A percentile compares a stretch with the other conserved stretches of the same genome.
Evolutionary conservation across 2,113 vertebrate species (phyloP).

Genomic region (Barnardius zonarius): DNA sequence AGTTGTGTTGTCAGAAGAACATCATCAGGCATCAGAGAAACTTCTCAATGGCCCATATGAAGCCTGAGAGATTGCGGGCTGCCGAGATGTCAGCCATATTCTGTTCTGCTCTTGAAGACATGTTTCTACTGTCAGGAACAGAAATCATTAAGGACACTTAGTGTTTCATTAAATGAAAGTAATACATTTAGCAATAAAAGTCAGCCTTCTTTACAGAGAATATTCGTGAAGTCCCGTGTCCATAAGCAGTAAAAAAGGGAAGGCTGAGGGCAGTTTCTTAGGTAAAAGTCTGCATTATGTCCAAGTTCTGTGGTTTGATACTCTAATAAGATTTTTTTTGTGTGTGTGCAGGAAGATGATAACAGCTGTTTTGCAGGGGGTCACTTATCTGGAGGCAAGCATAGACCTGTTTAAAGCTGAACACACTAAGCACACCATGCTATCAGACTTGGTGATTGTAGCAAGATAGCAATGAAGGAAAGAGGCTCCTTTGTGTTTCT

Average conservation of each 20-base stretch:
- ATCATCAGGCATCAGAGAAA: not conserved
- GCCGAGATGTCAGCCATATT: not conserved
- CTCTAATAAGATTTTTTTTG: not conserved
- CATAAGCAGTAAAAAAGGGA: not conserved
- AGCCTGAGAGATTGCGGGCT: not conserved
- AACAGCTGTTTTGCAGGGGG: not conserved
- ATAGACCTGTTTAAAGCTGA: not conserved
- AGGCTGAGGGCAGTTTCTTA: not conserved
- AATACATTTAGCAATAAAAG: not conserved
- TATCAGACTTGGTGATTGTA: not conserved
- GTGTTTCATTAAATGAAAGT: not conserved
- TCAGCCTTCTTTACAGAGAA: not conserved
- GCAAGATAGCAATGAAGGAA: not conserved
- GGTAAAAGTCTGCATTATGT: not conserved
- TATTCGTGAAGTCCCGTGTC: not conserved
- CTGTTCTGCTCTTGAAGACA: not conserved
- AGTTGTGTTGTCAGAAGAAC: not conserved
- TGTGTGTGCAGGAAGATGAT: not conserved
- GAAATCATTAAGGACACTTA: not conserved
- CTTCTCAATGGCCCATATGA: fast-evolving
- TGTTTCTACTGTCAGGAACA: not conserved
- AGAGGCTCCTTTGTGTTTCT: not conserved
- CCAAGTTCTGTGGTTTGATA: not conserved
- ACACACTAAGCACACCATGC: fast-evolving
- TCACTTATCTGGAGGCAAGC: not conserved